A percentile compares a stretch with the other conserved stretches of the same genome.
Conservation (phyloP, 2,888 invertebrate species). For the Nudaria mundana region DNA sequence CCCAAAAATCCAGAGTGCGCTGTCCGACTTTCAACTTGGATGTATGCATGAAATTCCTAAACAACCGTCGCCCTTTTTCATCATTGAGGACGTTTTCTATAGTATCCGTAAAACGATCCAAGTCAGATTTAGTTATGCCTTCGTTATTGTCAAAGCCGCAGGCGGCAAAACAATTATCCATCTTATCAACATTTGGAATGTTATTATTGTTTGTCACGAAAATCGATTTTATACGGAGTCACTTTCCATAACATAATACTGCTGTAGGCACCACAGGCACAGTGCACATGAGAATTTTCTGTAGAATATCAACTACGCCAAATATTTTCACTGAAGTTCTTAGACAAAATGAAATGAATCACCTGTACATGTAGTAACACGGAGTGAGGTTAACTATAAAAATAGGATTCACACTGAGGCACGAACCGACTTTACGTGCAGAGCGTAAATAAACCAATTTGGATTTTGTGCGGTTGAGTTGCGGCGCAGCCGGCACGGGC, state of each 20-base stretch:
- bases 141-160: constrained; percentile 71
- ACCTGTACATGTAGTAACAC: constrained; percentile 30
- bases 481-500: constrained; percentile 21
- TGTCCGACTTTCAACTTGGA: constrained; percentile 65
- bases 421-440: constrained; percentile 44
- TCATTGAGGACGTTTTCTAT: constrained; percentile 75
- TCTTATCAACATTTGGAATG: constrained; percentile 51
- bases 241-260: constrained; percentile 14
- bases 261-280: too few species aligned
- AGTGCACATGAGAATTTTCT: too few species aligned
- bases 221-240: constrained; percentile 50
- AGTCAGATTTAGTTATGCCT: constrained; percentile 69
- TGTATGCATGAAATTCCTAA: constrained; percentile 71
- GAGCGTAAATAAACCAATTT: constrained; percentile 67
- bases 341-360: constrained; percentile 16
- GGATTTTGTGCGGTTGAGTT: constrained; percentile 29
- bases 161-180: constrained; percentile 74
- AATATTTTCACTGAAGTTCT: not conserved
- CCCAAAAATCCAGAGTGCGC: constrained; percentile 64
- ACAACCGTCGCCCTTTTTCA: constrained; percentile 67
- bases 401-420: constrained; percentile 51
- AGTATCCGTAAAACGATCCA: constrained; percentile 75
- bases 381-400: constrained; percentile 71
- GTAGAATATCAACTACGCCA: not conserved
- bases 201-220: constrained; percentile 43